A percentile compares a stretch with the other conserved stretches of the same genome.
Evolutionary conservation across 2,888 invertebrate species (phyloP).

Genomic region (Cecidostiba fungosa): DNA sequence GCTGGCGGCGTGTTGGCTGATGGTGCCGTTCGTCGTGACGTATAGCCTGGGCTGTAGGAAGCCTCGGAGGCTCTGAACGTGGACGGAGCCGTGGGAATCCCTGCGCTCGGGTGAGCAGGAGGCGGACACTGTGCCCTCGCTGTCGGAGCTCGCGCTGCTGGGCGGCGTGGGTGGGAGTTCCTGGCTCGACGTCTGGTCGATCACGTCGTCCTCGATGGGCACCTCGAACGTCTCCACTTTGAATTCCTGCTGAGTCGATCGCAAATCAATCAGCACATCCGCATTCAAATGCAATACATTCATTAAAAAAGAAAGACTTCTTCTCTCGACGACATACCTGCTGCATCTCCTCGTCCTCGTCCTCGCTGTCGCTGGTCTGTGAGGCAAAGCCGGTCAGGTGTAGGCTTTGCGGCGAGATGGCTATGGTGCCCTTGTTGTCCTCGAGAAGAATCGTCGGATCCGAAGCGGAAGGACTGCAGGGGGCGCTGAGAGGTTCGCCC

Average conservation of each 20-base stretch:
- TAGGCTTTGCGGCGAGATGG: conserved; percentile 74
- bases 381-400: conserved; percentile 70
- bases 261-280: not conserved
- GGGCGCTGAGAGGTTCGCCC: conserved; percentile 89
- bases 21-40: conserved; percentile 68
- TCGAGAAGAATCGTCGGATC: conserved; percentile 82
- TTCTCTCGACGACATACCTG: conserved; percentile 68
- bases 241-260: conserved; percentile 50
- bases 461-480: conserved; percentile 87
- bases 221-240: conserved; percentile 59
- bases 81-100: conserved; percentile 75
- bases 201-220: conserved; percentile 54
- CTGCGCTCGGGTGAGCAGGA: conserved; percentile 80
- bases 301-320: too few relatives aligned
- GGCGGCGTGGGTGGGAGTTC: conserved; percentile 93
- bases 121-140: conserved; percentile 88
- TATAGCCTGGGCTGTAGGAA: conserved; percentile 75
- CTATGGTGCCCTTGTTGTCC: conserved; percentile 70
- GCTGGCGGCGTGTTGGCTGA: conserved; percentile 51
- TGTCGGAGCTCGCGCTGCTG: conserved; percentile 90
- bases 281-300: too few relatives aligned
- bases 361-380: conserved; percentile 76
- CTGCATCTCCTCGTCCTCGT: conserved; percentile 76
- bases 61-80: conserved; percentile 76
- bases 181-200: conserved; percentile 55